Conservation (phyloP, 2,797 vertebrate genomes). For the Melanotaenia trifasciata region DNA sequence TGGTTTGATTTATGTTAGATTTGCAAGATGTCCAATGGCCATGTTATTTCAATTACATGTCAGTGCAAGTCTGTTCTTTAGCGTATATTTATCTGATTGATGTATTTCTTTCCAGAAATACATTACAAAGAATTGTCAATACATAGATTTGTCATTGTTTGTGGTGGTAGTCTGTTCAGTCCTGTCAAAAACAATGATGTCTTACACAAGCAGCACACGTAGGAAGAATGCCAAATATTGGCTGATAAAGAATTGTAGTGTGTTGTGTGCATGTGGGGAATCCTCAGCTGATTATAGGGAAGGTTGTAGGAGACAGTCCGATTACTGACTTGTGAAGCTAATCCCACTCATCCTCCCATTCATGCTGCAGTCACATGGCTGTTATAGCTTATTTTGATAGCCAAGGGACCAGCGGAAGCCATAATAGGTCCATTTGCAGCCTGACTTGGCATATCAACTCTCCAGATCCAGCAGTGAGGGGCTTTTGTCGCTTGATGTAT, state of each 20-base stretch:
- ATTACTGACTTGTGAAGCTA: conserved; percentile 77
- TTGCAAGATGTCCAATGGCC: no score
- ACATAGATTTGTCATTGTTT: no score
- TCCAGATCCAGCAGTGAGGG: conserved; percentile 24
- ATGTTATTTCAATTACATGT: no score
- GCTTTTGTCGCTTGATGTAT: conserved; percentile 70
- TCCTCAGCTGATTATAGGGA: conserved; percentile 40
- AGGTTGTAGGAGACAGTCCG: conserved; percentile 53
- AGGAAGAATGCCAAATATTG: background rate
- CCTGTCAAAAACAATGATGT: background rate
- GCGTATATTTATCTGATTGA: background rate
- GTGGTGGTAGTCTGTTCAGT: conserved; percentile 12
- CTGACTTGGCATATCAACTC: conserved; percentile 37
- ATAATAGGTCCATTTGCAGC: conserved; percentile 65
- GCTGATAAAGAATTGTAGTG: background rate
- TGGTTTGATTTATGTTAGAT: no score
- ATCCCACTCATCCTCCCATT: conserved; percentile 76
- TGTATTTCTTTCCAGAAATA: background rate
- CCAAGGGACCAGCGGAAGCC: conserved; percentile 55
- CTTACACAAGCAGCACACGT: background rate
- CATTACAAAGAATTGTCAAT: background rate
- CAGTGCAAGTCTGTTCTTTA: no score
- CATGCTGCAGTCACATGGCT: conserved; percentile 72
- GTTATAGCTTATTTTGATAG: conserved; percentile 70
- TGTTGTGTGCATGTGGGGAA: conserved; percentile 35